Conservation (phyloP, 2,888 invertebrate species). For the Temnothorax ravouxi region DNA sequence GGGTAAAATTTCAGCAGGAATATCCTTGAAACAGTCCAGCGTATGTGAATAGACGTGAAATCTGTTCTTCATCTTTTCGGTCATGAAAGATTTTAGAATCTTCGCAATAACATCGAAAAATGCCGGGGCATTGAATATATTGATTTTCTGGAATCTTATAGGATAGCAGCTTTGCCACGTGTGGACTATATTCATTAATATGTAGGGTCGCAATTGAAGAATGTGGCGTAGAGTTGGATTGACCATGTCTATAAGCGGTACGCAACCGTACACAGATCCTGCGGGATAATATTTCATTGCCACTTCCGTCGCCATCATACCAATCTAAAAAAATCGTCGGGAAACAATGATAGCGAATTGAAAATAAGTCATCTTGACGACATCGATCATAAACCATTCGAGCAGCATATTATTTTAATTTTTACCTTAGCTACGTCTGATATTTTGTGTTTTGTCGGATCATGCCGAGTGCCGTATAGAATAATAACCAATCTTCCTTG, state of each 20-base stretch:
- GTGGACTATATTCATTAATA: slow-evolving; percentile 89
- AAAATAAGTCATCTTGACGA: neutral
- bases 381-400: neutral
- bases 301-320: slow-evolving; percentile 89
- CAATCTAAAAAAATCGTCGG: slow-evolving; percentile 80
- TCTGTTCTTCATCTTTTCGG: slow-evolving; percentile 88
- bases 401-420: neutral
- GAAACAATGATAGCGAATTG: neutral
- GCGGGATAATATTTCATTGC: slow-evolving; percentile 87
- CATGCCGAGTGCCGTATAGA: slow-evolving; percentile 88
- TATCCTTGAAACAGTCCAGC: slow-evolving; percentile 86
- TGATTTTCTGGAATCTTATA: slow-evolving; percentile 89
- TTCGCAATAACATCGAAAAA: slow-evolving; percentile 90
- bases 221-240: slow-evolving; percentile 88
- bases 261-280: slow-evolving; percentile 88
- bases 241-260: slow-evolving; percentile 89
- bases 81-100: slow-evolving; percentile 90
- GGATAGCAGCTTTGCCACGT: slow-evolving; percentile 91
- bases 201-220: slow-evolving; percentile 88
- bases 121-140: slow-evolving; percentile 90
- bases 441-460: slow-evolving; percentile 88
- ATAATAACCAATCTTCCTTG: slow-evolving; percentile 88
- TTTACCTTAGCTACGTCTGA: slow-evolving; percentile 89
- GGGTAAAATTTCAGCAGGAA: slow-evolving; percentile 88
- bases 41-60: slow-evolving; percentile 87